Evolutionary conservation across 2,888 invertebrate species (phyloP).

Genomic region (Apotomis turbidana): DNA sequence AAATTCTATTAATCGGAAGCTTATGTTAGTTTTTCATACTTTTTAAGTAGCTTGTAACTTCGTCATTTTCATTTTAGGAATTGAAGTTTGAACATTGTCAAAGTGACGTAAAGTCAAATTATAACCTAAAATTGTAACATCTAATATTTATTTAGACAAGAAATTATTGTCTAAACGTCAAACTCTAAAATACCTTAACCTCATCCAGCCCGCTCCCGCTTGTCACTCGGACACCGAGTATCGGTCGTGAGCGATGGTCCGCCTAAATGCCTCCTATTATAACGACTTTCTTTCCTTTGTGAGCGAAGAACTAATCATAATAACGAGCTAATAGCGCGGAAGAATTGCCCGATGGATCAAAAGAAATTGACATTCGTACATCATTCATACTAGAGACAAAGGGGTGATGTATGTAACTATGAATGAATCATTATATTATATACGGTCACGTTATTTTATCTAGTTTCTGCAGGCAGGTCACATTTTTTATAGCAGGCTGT

Average conservation of each 20-base stretch:
- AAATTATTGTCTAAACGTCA: too few relatives aligned
- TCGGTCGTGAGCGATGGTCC: slow-evolving; percentile 36
- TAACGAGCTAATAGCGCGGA: slow-evolving; percentile 33
- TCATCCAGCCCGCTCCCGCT: slow-evolving; percentile 12
- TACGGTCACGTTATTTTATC: neutral
- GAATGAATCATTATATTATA: slow-evolving; percentile 7
- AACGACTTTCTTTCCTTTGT: slow-evolving; percentile 41
- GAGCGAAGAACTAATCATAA: slow-evolving; percentile 33
- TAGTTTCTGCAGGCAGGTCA: neutral
- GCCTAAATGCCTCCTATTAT: slow-evolving; percentile 32
- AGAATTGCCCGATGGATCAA: slow-evolving; percentile 20
- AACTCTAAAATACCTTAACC: too few relatives aligned
- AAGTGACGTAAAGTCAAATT: too few relatives aligned
- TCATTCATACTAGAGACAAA: slow-evolving; percentile 29
- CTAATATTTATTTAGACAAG: too few relatives aligned
- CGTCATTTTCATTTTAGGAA: too few relatives aligned
- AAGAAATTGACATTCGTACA: slow-evolving; percentile 33
- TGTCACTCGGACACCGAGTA: neutral
- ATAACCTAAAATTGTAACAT: too few relatives aligned
- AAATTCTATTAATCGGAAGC: too few relatives aligned
- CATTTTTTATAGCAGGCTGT: too few relatives aligned
- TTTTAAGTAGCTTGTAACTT: too few relatives aligned
- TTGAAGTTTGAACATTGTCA: too few relatives aligned
- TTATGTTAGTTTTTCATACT: too few relatives aligned
- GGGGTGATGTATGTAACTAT: slow-evolving; percentile 29